phyloP scores from a whole-genome alignment of 1,140 invertebrate genomes.

The Drosophila murphyi region DNA sequence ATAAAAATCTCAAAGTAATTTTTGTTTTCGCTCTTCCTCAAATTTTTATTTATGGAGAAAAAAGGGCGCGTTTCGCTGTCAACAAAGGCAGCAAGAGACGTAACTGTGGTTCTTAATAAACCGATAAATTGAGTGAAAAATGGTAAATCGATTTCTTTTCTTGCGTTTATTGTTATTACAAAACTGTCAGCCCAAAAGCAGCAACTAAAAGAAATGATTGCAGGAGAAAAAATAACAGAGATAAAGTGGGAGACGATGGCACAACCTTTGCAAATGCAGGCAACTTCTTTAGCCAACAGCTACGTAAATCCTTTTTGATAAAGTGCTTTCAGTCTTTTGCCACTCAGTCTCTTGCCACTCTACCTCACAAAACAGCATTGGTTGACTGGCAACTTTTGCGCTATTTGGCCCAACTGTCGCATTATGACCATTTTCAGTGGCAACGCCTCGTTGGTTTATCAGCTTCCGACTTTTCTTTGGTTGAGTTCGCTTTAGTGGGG shows the following conservation, averaged over 20 bases:
- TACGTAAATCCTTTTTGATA: constrained; percentile 79
- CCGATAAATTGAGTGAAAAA: constrained; percentile 80
- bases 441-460: constrained; percentile 59
- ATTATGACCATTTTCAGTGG: constrained; percentile 71
- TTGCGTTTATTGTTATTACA: constrained; percentile 79
- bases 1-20: constrained; percentile 54
- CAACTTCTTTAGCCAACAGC: constrained; percentile 26
- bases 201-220: constrained; percentile 43
- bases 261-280: constrained; percentile 33
- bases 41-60: constrained; percentile 33
- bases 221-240: constrained; percentile 15
- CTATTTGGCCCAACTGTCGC: constrained; percentile 65
- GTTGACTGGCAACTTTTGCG: constrained; percentile 49
- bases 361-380: constrained; percentile 8
- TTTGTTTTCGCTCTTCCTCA: neutral
- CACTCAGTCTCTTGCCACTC: constrained; percentile 17
- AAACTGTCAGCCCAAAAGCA: constrained; percentile 63
- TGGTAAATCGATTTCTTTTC: constrained; percentile 76
- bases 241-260: constrained; percentile 1
- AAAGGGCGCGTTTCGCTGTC: constrained; percentile 34
- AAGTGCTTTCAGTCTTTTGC: constrained; percentile 67
- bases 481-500: constrained; percentile 72
- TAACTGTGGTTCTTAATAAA: constrained; percentile 61
- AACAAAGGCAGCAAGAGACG: constrained; percentile 32
- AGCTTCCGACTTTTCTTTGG: constrained; percentile 39